Conservation (phyloP, 92 coral and sea anemone genomes). For the Epizoanthus ramosus region DNA sequence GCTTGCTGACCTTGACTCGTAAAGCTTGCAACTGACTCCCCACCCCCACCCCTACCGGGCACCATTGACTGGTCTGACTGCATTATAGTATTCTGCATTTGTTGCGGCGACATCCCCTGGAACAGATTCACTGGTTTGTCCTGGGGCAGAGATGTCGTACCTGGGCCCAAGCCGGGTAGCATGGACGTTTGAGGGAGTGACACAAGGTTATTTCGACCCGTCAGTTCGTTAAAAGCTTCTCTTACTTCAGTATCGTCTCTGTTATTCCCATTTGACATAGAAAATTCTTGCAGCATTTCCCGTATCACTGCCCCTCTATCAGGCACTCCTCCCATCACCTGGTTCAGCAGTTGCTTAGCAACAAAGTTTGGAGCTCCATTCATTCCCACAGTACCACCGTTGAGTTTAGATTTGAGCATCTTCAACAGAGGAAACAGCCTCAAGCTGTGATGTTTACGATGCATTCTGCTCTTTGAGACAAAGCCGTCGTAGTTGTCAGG, state of each 20-base stretch:
- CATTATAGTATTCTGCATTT: background rate
- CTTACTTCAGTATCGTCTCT: conserved; percentile 68
- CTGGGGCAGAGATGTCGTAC: conserved; percentile 16
- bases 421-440: conserved; percentile 71
- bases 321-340: conserved; percentile 70
- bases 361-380: conserved; percentile 53
- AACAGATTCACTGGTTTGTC: conserved; percentile 20
- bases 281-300: conserved; percentile 89
- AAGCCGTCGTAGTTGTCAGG: conserved; percentile 62
- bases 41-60: conserved; percentile 10
- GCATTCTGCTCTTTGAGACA: conserved; percentile 10
- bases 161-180: conserved; percentile 31
- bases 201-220: conserved; percentile 67
- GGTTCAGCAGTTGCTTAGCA: conserved; percentile 66
- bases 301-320: conserved; percentile 80
- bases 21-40: background rate
- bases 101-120: conserved; percentile 11
- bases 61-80: conserved; percentile 5
- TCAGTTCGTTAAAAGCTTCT: conserved; percentile 72
- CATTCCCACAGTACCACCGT: conserved; percentile 35
- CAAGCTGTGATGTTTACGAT: conserved; percentile 44
- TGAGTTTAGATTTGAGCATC: conserved; percentile 60
- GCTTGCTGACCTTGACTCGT: conserved; percentile 11
- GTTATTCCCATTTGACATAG: conserved; percentile 71
- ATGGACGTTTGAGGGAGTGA: conserved; percentile 8